Conservation (phyloP, 2,888 invertebrate genomes). For the Chrysotoxum bicinctum region DNA sequence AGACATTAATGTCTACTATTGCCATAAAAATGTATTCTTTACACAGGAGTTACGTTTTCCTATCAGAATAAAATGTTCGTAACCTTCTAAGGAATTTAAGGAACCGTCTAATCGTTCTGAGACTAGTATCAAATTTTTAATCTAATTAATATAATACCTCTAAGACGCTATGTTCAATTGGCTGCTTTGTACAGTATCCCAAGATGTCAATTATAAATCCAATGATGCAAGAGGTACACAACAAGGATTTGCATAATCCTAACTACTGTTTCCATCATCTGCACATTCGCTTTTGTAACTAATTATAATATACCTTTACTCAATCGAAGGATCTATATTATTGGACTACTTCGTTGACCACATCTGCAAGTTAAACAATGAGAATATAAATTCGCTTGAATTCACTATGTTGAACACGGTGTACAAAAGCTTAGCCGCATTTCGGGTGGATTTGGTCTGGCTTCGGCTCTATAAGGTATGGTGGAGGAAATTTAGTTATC, state of each 20-base stretch:
- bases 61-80: too few relatives aligned
- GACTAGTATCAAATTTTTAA: background rate
- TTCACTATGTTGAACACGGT: background rate
- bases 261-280: background rate
- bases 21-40: too few relatives aligned
- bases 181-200: background rate
- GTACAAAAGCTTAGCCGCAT: background rate
- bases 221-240: background rate
- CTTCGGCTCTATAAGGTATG: background rate
- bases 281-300: background rate
- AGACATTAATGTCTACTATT: too few relatives aligned
- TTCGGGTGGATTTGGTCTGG: background rate
- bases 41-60: too few relatives aligned
- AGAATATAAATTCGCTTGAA: conserved; percentile 1
- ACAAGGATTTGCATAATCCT: conserved; percentile 9
- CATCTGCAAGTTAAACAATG: conserved; percentile 27
- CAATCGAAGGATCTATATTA: conserved; percentile 36
- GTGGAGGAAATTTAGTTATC: background rate
- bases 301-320: conserved; percentile 55
- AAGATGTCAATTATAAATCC: conserved; percentile 7
- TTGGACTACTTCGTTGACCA: background rate
- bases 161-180: background rate
- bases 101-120: too few relatives aligned
- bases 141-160: background rate
- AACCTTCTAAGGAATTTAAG: too few relatives aligned